These are phyloP conservation scores for Aethes cnicana DNA, from an alignment of 2,888 invertebrate genomes.

Conservation along the genomic window DNA sequence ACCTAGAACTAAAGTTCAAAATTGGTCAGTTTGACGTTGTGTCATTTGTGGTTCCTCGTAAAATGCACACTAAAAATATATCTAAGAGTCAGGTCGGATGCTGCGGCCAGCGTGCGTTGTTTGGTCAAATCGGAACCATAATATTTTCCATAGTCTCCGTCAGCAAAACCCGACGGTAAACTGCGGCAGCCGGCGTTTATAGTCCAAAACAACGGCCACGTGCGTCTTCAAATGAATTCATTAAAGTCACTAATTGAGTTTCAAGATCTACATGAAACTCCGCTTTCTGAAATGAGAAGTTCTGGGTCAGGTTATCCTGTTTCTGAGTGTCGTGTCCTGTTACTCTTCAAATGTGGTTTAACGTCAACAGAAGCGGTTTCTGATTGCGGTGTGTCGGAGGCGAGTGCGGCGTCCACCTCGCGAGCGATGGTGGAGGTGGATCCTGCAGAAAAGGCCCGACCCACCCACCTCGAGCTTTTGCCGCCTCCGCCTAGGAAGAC, in stretches of 20 bases:
- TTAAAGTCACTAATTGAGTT: background rate
- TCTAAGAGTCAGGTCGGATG: background rate
- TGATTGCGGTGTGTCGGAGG: slow-evolving; percentile 64
- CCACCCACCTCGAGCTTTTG: slow-evolving; percentile 68
- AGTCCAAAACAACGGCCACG: slow-evolving; percentile 22
- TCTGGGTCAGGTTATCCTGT: background rate
- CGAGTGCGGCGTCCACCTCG: slow-evolving; percentile 60
- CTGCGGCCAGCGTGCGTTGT: slow-evolving; percentile 1
- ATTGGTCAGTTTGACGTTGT: no score
- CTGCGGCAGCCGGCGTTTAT: slow-evolving; percentile 19
- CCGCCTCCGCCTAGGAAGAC: slow-evolving; percentile 76
- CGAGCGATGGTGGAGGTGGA: slow-evolving; percentile 57
- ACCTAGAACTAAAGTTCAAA: no score
- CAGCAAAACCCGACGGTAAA: slow-evolving; percentile 17
- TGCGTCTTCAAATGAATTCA: slow-evolving; percentile 6
- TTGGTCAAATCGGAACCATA: slow-evolving; percentile 20
- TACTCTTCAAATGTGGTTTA: background rate
- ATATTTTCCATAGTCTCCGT: slow-evolving; percentile 25
- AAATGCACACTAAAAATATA: no score
- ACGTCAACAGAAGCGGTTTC: slow-evolving; percentile 60
- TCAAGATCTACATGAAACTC: no score
- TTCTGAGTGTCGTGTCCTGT: background rate
- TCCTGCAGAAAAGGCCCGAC: slow-evolving; percentile 53
- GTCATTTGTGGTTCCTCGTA: no score
- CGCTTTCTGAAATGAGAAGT: no score